A percentile compares a stretch with the other conserved stretches of the same genome.
Evolutionary conservation across 2,888 invertebrate species (phyloP).

Genomic region (Dryomyza anilis): DNA sequence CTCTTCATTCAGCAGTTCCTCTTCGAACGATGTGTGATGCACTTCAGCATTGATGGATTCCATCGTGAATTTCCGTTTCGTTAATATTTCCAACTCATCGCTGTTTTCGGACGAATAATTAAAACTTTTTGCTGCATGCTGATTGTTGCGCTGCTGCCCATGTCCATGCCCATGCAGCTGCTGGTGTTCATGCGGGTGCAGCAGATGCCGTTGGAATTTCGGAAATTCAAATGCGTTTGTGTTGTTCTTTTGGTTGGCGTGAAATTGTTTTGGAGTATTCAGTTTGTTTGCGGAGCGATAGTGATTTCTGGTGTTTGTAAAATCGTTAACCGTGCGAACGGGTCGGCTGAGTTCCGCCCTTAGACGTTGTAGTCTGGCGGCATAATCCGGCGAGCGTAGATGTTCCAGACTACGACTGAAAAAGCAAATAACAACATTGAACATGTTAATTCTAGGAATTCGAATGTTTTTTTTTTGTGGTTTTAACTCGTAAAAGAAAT

Average conservation of each 20-base stretch:
- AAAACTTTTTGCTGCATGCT: slow-evolving; percentile 35
- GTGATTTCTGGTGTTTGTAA: neutral
- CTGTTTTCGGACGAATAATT: slow-evolving; percentile 51
- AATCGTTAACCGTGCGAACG: slow-evolving; percentile 31
- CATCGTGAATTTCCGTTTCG: slow-evolving; percentile 43
- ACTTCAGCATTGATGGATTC: slow-evolving; percentile 45
- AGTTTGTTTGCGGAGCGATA: slow-evolving; percentile 27
- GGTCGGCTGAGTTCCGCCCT: slow-evolving; percentile 57
- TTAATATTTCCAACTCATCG: slow-evolving; percentile 42
- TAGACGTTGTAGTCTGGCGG: slow-evolving; percentile 50
- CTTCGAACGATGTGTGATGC: slow-evolving; percentile 39
- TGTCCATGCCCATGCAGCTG: neutral
- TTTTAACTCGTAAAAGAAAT: neutral
- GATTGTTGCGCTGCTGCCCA: neutral
- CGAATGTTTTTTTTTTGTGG: no score
- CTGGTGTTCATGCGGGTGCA: neutral
- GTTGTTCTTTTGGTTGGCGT: neutral
- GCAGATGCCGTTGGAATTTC: neutral
- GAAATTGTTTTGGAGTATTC: slow-evolving; percentile 11
- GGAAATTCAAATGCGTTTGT: slow-evolving; percentile 3
- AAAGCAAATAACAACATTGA: slow-evolving; percentile 14
- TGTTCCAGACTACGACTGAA: slow-evolving; percentile 44
- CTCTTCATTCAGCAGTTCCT: slow-evolving; percentile 45
- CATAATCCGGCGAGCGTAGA: slow-evolving; percentile 44
- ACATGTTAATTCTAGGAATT: no score